Evolutionary conservation across 2,113 vertebrate species (phyloP).

Genomic region (Athene noctua): DNA sequence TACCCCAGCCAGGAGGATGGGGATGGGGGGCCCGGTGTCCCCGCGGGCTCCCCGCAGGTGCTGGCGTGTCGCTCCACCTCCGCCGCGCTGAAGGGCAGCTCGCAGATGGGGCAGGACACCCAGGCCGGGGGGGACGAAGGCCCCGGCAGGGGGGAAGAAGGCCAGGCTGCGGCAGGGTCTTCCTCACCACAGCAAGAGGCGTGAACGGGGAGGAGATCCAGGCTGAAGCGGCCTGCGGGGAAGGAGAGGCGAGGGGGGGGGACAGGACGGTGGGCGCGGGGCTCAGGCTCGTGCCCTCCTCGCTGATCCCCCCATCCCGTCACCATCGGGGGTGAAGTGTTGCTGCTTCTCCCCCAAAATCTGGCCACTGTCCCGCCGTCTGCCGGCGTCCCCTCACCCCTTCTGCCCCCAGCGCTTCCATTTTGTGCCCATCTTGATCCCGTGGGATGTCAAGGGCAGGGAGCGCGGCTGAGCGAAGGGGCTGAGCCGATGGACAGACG

Average conservation of each 20-base stretch:
- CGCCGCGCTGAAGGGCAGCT: conserved; percentile 25
- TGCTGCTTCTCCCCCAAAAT: neutral
- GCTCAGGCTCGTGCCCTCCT: neutral
- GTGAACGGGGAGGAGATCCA: conserved; percentile 59
- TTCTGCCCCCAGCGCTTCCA: neutral
- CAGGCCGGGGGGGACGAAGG: neutral
- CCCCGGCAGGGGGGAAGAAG: neutral
- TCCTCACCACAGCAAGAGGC: conserved; percentile 70
- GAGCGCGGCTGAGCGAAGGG: neutral
- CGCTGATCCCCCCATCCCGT: no score
- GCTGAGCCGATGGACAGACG: neutral
- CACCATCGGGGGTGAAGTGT: no score
- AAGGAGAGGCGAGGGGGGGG: neutral
- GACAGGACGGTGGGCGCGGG: no score
- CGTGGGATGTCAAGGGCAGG: neutral
- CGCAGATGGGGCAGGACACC: conserved; percentile 72
- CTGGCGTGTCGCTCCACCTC: conserved; percentile 74
- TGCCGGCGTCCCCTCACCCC: neutral
- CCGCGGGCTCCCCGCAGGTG: conserved; percentile 60
- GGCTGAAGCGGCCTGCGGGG: conserved; percentile 61
- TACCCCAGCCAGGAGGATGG: neutral
- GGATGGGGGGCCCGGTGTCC: neutral
- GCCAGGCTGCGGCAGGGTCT: neutral
- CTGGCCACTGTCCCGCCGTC: neutral
- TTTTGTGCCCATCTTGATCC: neutral